These are phyloP conservation scores for Archilochus colubris DNA, from an alignment of 2,113 vertebrate species.

Conservation along the genomic window DNA sequence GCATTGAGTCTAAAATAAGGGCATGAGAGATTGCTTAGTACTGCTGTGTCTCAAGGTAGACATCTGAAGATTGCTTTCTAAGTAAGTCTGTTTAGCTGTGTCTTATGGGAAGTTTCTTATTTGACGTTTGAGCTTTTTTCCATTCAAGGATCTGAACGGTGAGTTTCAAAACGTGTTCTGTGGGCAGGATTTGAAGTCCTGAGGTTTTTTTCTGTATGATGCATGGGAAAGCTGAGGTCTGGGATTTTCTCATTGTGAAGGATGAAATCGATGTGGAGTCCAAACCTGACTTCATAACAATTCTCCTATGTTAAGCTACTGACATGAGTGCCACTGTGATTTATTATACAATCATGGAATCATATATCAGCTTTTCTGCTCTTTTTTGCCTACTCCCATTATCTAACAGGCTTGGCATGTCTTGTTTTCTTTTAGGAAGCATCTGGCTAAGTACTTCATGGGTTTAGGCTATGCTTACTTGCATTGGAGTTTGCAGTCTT, in stretches of 20 bases:
- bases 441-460: neutral
- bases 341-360: neutral
- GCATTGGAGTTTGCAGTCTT: neutral
- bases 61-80: neutral
- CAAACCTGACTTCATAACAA: neutral
- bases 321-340: neutral
- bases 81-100: neutral
- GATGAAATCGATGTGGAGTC: neutral
- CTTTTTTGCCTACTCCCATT: neutral
- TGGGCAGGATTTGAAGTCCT: neutral
- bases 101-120: neutral
- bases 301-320: neutral
- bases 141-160: neutral
- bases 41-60: neutral
- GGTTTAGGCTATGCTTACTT: neutral
- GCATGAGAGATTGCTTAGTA: neutral
- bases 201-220: neutral
- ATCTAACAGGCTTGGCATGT: neutral
- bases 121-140: neutral
- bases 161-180: neutral
- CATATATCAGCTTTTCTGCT: neutral
- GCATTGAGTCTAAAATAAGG: neutral
- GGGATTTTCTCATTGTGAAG: neutral
- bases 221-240: neutral
- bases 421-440: neutral